Percentiles rank a stretch among this genome's conserved stretches.
Evolutionary conservation across 2,888 invertebrate genomes (phyloP).

Genomic region (Phymatocera aterrima): DNA sequence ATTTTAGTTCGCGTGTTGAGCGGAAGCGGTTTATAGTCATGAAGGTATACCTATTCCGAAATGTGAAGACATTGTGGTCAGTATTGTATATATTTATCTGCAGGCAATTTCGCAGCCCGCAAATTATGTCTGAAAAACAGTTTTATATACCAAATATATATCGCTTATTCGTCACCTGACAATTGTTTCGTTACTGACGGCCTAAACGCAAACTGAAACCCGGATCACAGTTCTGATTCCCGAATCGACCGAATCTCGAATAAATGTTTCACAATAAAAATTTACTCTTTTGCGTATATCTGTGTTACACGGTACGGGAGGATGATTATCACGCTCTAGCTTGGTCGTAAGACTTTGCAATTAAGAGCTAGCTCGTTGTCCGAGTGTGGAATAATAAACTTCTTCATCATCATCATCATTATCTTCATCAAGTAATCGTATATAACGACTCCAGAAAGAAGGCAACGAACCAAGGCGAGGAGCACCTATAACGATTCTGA

Average conservation of each 20-base stretch:
- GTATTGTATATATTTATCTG: no score
- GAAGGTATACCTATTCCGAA: no score
- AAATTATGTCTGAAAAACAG: not conserved
- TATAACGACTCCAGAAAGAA: not conserved
- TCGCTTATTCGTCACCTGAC: not conserved
- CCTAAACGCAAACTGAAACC: not conserved
- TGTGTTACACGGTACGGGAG: no score
- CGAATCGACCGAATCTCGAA: not conserved
- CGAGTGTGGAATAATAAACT: slow-evolving; percentile 30
- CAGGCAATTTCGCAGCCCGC: not conserved
- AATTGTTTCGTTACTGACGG: not conserved
- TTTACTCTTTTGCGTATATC: not conserved
- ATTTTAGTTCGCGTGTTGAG: slow-evolving; percentile 3
- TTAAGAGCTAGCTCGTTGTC: slow-evolving; percentile 38
- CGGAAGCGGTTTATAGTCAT: not conserved
- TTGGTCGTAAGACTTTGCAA: not conserved
- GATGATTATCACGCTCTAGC: not conserved
- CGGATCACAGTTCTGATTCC: not conserved
- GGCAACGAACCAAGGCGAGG: slow-evolving; percentile 1
- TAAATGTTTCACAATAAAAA: not conserved
- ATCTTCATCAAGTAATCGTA: slow-evolving; percentile 20
- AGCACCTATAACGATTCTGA: slow-evolving; percentile 18
- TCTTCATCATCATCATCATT: slow-evolving; percentile 32
- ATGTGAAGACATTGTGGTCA: not conserved
- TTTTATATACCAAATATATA: not conserved